These are phyloP conservation scores for Rhogogaster chlorosoma DNA, from an alignment of 2,888 invertebrate genomes.

Conservation along the genomic window DNA sequence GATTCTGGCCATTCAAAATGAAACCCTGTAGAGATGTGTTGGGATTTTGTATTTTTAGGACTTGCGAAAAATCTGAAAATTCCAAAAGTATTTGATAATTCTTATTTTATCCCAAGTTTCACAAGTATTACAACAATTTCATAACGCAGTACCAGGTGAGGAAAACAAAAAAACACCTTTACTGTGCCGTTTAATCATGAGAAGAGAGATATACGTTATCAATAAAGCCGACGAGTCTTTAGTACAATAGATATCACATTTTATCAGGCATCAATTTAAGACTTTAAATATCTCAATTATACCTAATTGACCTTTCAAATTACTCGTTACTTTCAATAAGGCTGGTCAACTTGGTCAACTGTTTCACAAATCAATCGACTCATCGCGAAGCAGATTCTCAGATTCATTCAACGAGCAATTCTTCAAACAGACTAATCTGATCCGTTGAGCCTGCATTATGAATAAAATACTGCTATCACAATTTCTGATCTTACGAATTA, in stretches of 20 bases:
- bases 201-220: conserved; percentile 59
- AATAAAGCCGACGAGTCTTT: background rate
- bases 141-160: too few relatives aligned
- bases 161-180: background rate
- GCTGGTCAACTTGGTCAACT: conserved; percentile 17
- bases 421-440: conserved; percentile 16
- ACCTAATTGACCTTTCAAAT: conserved; percentile 63
- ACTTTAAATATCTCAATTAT: conserved; percentile 59
- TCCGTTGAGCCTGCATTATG: background rate
- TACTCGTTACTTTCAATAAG: conserved; percentile 29
- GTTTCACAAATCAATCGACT: conserved; percentile 20
- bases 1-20: too few relatives aligned
- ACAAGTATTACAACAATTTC: too few relatives aligned
- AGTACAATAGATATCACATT: background rate
- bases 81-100: too few relatives aligned
- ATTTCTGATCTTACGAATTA: conserved; percentile 60
- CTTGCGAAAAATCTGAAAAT: too few relatives aligned
- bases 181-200: background rate
- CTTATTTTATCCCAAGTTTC: too few relatives aligned
- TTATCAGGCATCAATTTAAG: conserved; percentile 28
- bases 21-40: too few relatives aligned
- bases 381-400: background rate
- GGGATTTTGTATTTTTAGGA: too few relatives aligned
- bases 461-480: background rate
- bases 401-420: conserved; percentile 5